Evolutionary conservation across 2,113 vertebrate genomes (phyloP), one percentile per base, ranked within the genome.

Genomic region (Amazona vittata): DNA sequence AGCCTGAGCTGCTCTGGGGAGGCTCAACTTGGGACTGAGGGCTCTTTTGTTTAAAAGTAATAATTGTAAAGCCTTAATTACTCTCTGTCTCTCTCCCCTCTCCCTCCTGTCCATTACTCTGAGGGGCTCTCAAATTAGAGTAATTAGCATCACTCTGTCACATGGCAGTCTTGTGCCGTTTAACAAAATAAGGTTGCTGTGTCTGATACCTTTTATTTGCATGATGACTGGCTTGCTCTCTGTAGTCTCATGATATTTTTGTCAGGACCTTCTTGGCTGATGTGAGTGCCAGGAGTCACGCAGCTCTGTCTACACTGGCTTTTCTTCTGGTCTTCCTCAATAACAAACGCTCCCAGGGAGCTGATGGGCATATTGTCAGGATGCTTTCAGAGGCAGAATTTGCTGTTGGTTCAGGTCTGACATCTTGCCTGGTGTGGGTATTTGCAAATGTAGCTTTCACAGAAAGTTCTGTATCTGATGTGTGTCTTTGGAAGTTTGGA

Each of bases 21-120:
- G 78, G 75, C 70, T 60, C 83, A 76, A 65, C 64, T 86, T 70
- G 49, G 50, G 80, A 47, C 89, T 43, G 67, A 60, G 70, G 1
- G 0, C 60, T 86, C 77, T 81, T 50, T 16, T 73, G 60, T 80
- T 67, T 85, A 77, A 94, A 93, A 91, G 88, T 57, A 69, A 28
- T 82, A 53, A 77, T 83, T 86, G 50, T 14, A 28, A 52, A 46
- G 52, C 39, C 6, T 84, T 91, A 84, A 81, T 94, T 86, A 82
- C 29, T 50, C 63, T 39, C 28, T 16, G 33, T 92, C 55, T 87
- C 50, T 83, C 41, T 15, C 17, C 50, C 18, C 25, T 77, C 77
- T 75, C 67, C 19, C 47, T 83, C 46, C 44, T 57, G 52, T 25
- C 90, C 44, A 11, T 85, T 77, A 29, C 87, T 88, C 71, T 81